Conservation (phyloP, 2,797 vertebrate species). For the Adelosebastes latens region DNA sequence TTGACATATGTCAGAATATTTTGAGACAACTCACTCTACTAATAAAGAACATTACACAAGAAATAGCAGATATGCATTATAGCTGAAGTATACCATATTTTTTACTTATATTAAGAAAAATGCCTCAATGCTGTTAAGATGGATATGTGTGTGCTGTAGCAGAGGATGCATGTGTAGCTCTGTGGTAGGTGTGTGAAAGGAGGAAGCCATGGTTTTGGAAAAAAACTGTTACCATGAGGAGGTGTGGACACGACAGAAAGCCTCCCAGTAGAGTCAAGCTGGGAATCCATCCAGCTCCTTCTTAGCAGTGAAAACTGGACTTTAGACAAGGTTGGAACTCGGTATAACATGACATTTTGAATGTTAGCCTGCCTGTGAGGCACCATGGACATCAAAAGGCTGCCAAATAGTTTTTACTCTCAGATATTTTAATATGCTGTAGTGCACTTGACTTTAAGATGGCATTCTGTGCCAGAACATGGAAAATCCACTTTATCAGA, state of each 20-base stretch:
- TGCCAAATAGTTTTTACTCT: neutral
- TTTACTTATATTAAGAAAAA: neutral
- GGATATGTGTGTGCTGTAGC: neutral
- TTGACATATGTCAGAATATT: neutral
- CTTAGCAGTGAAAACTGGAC: constrained; percentile 22
- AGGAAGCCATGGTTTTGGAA: constrained; percentile 51
- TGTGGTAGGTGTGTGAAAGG: constrained; percentile 51
- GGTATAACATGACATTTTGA: constrained; percentile 23
- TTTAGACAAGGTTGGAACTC: constrained; percentile 25
- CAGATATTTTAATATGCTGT: neutral
- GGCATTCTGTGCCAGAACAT: neutral
- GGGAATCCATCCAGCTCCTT: constrained; percentile 44
- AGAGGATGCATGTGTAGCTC: constrained; percentile 9
- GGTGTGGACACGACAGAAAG: constrained; percentile 63
- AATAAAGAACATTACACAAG: neutral
- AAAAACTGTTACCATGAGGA: constrained; percentile 50
- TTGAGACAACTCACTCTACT: neutral
- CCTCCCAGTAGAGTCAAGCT: constrained; percentile 43
- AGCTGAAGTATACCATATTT: neutral
- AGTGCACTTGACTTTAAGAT: constrained; percentile 15
- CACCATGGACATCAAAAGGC: constrained; percentile 10
- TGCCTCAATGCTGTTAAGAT: neutral
- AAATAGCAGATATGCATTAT: neutral
- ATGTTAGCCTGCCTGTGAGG: constrained; percentile 5
- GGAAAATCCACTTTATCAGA: neutral